Base-by-base conservation (phyloP, 1,140 invertebrate genomes). In the Hydropsyche tenuis region DNA sequence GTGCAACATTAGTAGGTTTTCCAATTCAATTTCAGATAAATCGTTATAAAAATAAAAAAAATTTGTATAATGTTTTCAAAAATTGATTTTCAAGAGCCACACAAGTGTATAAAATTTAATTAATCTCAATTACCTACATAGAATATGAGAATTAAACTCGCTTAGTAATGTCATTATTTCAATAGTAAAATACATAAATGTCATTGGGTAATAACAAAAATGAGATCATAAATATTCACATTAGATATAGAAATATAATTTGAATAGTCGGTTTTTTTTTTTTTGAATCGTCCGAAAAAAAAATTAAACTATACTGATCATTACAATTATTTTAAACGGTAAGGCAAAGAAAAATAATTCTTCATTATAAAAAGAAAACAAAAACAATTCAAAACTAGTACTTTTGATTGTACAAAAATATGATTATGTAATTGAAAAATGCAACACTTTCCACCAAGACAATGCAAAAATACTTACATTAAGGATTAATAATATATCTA, bases 401-500 rank as follows among this genome's bases (percentile, higher is more conserved):
- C 48, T 48, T 68, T 66, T 48, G 20, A 45, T 46, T 68, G 37
- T 68, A 68, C 65, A 68, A 68, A 68, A 68, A 68, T 70, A 70
- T 46, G 25, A 70, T 70, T 48, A 70, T 70, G 51, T 23, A 25
- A 70, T 56, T 37, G 51, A 68, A 68, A n/a, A 68, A 43, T 68
- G 68, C 27, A 56, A 56, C 68, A 56, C 68, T 70, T 56, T 53
- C 68, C 68, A 46, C 51, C 43, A 27, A 16, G 48, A 56, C 45
- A 16, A 56, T 70, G 68, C 37, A 51, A 73, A 48, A 53, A 66
- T 72, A 76, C 72, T 76, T 69, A 74, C 66, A 74, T 70, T 70
- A 76, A 75, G 20, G 48, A 48, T 66, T 70, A 63, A 69, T 76
- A 73, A 72, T 76, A 71, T 45, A 56, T 74, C 73, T 77, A 77